Base-by-base conservation (phyloP, 2,113 vertebrate species). In the Neogale vison region DNA sequence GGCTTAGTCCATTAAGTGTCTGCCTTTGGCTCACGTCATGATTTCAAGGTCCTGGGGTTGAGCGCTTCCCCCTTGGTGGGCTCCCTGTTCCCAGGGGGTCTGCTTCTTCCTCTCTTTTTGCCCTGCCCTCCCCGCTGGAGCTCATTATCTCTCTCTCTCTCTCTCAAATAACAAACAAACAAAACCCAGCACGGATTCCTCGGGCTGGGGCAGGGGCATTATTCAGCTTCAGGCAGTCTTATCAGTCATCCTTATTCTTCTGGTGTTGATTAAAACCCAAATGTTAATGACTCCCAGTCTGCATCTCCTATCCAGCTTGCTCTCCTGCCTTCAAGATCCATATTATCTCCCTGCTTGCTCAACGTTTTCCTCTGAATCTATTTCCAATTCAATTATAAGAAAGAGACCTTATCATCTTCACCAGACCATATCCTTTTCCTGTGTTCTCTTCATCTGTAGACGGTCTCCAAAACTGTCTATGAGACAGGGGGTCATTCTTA, bases 401-500 rank as follows among this genome's bases (percentile, higher is more conserved):
- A 76, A 55, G 57, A 79, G 50, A 77, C n/a, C 31, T 92, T 90
- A 81, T 47, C 55, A 13, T 86, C 57, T 77, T 96, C 21, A 42
- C 57, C 23, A 63, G 52, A 89, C 15, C 31, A 11, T 94, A 81
- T 93, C 13, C 3, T 63, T 31, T 69, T 82, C 36, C 80, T 63
- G 1, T 86, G 72, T 61, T 92, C 36, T 96, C 17, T 55, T 1
- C 63, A 63, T 94, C 72, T 26, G 50, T 57, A 71, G 34, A 92
- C 92, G 55, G n/a, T 82, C 47, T 86, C 80, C 31, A 71, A 77
- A 96, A 92, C 12, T 85, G n/a, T n/a, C n/a, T n/a, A n/a, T n/a
- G 50, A 94, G 92, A 90, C n/a, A 87, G 61, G 31, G 65, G 39
- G 15, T 69, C n/a, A 82, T 77, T 86, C 72, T 86, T 92, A 81